Conservation (phyloP, 2,888 invertebrate species). For the Strigamia maritima region DNA sequence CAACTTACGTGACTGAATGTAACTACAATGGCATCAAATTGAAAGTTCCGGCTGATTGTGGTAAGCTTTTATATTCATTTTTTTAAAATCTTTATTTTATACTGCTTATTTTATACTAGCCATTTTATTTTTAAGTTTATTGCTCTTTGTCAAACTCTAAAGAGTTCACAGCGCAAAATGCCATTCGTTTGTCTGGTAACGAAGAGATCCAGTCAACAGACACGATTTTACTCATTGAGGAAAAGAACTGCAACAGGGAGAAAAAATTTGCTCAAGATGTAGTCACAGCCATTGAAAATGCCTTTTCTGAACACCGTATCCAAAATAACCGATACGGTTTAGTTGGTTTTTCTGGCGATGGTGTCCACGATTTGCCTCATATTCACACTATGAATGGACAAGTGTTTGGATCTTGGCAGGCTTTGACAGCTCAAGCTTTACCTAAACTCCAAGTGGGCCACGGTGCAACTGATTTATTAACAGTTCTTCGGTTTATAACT, state of each 20-base stretch:
- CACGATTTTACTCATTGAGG: conserved; percentile 73
- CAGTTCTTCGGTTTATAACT: conserved; percentile 49
- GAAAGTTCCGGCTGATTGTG: neutral
- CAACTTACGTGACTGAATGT: neutral
- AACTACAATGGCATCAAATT: neutral
- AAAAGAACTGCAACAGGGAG: conserved; percentile 52
- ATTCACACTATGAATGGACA: conserved; percentile 51
- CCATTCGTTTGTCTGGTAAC: neutral
- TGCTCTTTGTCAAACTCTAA: neutral
- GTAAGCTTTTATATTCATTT: neutral
- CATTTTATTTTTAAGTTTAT: neutral
- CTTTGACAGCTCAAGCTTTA: conserved; percentile 42
- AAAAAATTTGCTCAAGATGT: conserved; percentile 40
- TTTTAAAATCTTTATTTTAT: too few relatives aligned
- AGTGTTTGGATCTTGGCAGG: conserved; percentile 44
- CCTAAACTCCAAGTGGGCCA: conserved; percentile 48
- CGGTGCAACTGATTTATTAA: conserved; percentile 47
- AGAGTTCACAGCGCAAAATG: neutral
- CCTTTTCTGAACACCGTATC: conserved; percentile 48
- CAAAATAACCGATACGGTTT: conserved; percentile 53
- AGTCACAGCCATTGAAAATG: conserved; percentile 44
- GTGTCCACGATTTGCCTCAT: conserved; percentile 49
- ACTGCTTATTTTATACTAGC: too few relatives aligned
- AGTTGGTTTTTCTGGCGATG: conserved; percentile 54
- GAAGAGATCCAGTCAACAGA: conserved; percentile 68